These are phyloP conservation scores for Aphelocoma coerulescens DNA, from an alignment of 2,113 vertebrate genomes.

Conservation along the genomic window DNA sequence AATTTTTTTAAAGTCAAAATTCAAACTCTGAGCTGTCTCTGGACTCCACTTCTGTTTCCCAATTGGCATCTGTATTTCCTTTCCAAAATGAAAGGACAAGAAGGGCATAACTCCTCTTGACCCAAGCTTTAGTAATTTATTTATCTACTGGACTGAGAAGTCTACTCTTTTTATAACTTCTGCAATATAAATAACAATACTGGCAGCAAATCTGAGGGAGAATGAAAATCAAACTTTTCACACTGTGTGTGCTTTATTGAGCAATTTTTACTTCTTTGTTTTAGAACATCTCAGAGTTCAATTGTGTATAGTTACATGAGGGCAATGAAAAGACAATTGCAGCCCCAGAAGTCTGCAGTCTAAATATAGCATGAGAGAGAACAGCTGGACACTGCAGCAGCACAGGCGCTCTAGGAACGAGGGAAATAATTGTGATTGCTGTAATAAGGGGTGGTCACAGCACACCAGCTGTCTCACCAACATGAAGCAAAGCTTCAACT, in stretches of 20 bases:
- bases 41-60: not conserved
- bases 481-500: not conserved
- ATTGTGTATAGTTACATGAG: not conserved
- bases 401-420: not conserved
- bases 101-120: not conserved
- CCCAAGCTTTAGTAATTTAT: not conserved
- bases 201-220: not conserved
- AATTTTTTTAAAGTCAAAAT: not conserved
- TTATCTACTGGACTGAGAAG: not conserved
- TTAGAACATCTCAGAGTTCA: not conserved
- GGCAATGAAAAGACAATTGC: not conserved
- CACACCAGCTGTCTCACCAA: not conserved
- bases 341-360: not conserved
- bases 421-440: not conserved
- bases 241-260: not conserved
- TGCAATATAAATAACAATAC: not conserved
- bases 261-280: not conserved
- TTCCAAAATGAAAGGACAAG: not conserved
- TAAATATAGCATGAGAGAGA: not conserved
- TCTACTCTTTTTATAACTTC: not conserved
- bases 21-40: not conserved
- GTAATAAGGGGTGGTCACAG: not conserved
- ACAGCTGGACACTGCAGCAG: slow-evolving; percentile 6
- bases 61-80: not conserved
- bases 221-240: not conserved